Base-by-base conservation (phyloP, 2,113 vertebrate genomes). In the Hepsetus odoe region DNA sequence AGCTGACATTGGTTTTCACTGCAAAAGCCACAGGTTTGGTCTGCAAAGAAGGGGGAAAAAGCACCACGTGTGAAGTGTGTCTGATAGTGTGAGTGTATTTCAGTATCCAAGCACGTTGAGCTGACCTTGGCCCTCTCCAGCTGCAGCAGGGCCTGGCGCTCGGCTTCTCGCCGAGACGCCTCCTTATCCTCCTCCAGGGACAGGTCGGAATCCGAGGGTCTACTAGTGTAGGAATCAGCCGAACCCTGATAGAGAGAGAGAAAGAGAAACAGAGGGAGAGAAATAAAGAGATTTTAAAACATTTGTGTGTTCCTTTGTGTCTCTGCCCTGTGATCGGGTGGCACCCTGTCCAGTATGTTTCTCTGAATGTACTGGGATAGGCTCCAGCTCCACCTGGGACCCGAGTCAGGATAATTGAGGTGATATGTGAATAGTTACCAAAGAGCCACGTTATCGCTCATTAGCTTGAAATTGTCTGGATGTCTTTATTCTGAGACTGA, bases 121-220 rank as follows among this genome's bases (percentile, higher is more conserved):
- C 85, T 84, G 59, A 93, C 92, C 95, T 98, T 98, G 90, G 97
- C 97, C 91, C 97, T 96, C 87, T 99, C 97, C 2, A 99, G 95
- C 92, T 98, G 96, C 0, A 96, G 95, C 89, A 96, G 90, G 67
- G 96, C 96, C 91, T 97, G 97, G 88, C 95, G 95, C 91, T 99
- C 97, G 61, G 97, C 96, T 87, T 98, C 97, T 83, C 94, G 96
- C 90, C 95, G 94, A 93, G 96, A 92, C 81, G 97, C 97, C 89
- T 99, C 97, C 77, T 95, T 90, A 85, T 99, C 97, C 91, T 99
- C 97, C 92, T 98, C 97, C 92, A 98, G 93, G 67, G 97, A 99
- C 85, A 97, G 95, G 16, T 98, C 97, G 74, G 97, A 97, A 91
- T 99, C 97, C 28, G 96, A 97, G 3, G 97, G 97, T 76, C 97